These are phyloP conservation scores for Sinocyclocheilus maitianheensis DNA, from an alignment of 2,113 vertebrate species.

Conservation along the genomic window DNA sequence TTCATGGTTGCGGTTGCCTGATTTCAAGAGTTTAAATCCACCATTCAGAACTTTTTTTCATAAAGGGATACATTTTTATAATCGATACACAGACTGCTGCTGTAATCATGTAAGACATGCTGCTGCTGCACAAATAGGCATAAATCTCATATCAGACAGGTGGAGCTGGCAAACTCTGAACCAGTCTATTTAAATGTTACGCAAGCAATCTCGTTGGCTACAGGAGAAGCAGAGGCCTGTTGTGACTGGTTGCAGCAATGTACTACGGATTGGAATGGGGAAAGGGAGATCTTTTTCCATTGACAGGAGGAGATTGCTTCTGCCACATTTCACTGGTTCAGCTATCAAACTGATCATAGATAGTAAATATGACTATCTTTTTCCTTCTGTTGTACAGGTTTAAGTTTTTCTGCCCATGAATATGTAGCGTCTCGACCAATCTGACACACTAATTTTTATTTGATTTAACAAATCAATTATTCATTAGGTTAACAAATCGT, in stretches of 20 bases:
- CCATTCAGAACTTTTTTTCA: no score
- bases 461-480: no score
- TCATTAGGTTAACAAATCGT: no score
- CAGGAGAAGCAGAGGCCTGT: neutral
- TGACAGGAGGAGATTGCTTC: conserved; percentile 47
- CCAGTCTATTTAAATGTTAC: neutral
- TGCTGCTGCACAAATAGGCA: no score
- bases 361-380: conserved; percentile 9
- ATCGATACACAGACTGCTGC: no score
- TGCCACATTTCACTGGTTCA: conserved; percentile 33
- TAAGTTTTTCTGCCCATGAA: conserved; percentile 1
- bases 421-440: no score
- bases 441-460: no score
- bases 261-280: neutral
- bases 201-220: neutral
- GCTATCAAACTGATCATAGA: conserved; percentile 8
- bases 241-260: neutral
- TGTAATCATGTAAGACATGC: no score
- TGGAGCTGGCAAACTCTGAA: neutral
- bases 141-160: no score
- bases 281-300: conserved; percentile 44
- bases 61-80: no score
- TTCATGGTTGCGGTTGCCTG: no score
- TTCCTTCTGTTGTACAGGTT: neutral
- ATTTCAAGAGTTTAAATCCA: no score